Percentiles rank a stretch among this genome's conserved stretches.
phyloP scores from a whole-genome alignment of 2,888 invertebrate species.

The Labia minor region DNA sequence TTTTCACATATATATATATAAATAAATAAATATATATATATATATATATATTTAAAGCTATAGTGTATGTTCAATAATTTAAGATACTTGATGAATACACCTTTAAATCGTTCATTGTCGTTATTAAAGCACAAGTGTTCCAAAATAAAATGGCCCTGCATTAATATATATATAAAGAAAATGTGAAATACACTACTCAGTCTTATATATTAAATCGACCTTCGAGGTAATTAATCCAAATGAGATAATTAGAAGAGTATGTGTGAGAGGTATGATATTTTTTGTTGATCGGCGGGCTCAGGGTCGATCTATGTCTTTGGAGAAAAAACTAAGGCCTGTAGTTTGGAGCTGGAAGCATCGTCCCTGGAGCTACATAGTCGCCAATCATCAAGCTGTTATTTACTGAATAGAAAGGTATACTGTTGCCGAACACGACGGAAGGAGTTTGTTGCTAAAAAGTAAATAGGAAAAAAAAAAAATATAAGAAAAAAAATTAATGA shows the following conservation, averaged over 20 bases:
- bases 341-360: constrained; percentile 32
- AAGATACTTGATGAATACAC: too few relatives aligned
- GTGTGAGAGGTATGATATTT: neutral
- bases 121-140: too few relatives aligned
- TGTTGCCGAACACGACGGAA: constrained; percentile 43
- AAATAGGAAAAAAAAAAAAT: neutral
- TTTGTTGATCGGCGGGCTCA: neutral
- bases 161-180: neutral
- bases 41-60: neutral
- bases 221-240: neutral
- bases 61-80: too few relatives aligned
- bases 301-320: constrained; percentile 16
- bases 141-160: too few relatives aligned
- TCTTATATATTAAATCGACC: constrained; percentile 8
- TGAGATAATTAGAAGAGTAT: neutral
- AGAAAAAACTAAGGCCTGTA: constrained; percentile 20
- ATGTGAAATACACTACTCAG: neutral
- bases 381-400: constrained; percentile 65
- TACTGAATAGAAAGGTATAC: constrained; percentile 48
- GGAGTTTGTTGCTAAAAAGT: constrained; percentile 25
- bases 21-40: neutral
- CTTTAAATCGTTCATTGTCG: too few relatives aligned
- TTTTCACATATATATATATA: neutral
- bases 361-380: constrained; percentile 55
- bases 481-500: too few relatives aligned